These are phyloP conservation scores for Mesorhabditis belari DNA, from an alignment of 2,888 invertebrate species.

Conservation along the genomic window DNA sequence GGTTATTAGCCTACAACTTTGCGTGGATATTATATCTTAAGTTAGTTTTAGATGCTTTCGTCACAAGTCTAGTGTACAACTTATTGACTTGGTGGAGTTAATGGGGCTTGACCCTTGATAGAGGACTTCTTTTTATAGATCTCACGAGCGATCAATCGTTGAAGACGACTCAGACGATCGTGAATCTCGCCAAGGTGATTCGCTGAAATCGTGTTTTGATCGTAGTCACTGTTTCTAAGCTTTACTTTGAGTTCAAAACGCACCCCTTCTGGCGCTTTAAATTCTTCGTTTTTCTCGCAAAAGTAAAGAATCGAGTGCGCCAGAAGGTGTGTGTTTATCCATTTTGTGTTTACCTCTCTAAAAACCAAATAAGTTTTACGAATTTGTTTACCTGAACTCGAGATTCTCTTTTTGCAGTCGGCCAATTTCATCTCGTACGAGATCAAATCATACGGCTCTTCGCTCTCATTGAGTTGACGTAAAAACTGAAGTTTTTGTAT, in stretches of 20 bases:
- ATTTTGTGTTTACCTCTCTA: too few relatives aligned
- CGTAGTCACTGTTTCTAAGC: not conserved
- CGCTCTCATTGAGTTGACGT: conserved; percentile 20
- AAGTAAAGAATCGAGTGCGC: not conserved
- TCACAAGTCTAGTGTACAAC: too few relatives aligned
- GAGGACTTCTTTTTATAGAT: conserved; percentile 18
- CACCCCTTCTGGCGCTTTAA: conserved; percentile 5
- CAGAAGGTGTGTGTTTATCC: not conserved
- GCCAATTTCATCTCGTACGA: conserved; percentile 20
- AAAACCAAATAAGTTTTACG: conserved; percentile 15
- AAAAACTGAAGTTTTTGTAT: conserved; percentile 22
- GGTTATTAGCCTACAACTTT: not conserved
- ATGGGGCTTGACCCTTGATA: conserved; percentile 1
- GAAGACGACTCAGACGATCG: conserved; percentile 25
- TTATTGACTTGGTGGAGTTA: not conserved
- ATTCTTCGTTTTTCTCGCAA: not conserved
- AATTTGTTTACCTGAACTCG: not conserved
- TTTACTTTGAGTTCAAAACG: not conserved
- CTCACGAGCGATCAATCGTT: conserved; percentile 32
- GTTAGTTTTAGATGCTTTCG: too few relatives aligned
- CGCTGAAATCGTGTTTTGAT: not conserved
- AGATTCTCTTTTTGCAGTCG: conserved; percentile 21
- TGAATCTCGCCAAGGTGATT: conserved; percentile 11
- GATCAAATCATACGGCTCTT: conserved; percentile 19
- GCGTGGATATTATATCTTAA: too few relatives aligned